Conservation (phyloP, 2,113 vertebrate genomes). For the Apeltes quadracus region DNA sequence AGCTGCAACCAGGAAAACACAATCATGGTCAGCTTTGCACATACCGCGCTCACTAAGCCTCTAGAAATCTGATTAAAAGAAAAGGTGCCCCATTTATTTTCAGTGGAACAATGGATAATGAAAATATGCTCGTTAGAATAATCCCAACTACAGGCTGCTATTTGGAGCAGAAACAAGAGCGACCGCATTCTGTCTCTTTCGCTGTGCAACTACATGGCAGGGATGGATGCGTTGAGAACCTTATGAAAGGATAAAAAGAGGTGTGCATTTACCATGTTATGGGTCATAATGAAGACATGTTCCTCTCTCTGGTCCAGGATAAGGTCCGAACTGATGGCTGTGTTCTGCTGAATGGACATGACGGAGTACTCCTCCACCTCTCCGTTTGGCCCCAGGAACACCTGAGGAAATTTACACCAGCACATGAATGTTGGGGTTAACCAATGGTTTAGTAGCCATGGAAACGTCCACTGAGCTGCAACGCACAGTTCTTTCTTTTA, state of each 20-base stretch:
- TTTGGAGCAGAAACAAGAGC: conserved; percentile 30
- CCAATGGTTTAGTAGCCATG: background rate
- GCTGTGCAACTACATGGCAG: background rate
- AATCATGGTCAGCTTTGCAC: conserved; percentile 40
- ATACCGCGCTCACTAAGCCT: conserved; percentile 37
- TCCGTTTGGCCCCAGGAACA: conserved; percentile 86
- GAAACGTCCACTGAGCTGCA: background rate
- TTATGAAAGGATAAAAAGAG: background rate
- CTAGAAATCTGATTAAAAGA: conserved; percentile 57
- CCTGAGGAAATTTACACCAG: conserved; percentile 72
- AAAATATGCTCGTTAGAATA: conserved; percentile 51
- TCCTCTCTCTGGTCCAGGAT: conserved; percentile 88
- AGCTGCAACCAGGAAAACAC: conserved; percentile 79
- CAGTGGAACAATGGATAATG: conserved; percentile 46
- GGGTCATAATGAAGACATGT: conserved; percentile 93
- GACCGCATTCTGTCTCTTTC: conserved; percentile 1
- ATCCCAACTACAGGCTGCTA: conserved; percentile 30
- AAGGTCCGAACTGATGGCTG: conserved; percentile 88
- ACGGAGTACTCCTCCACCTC: conserved; percentile 85
- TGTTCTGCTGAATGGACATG: conserved; percentile 83
- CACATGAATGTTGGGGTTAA: background rate
- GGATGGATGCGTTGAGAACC: background rate
- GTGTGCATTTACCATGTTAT: conserved; percentile 81
- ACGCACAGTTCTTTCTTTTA: background rate
- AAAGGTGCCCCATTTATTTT: conserved; percentile 50